Base-by-base conservation (phyloP, 2,797 vertebrate species). In the Acrossocheilus wenchowensis region DNA sequence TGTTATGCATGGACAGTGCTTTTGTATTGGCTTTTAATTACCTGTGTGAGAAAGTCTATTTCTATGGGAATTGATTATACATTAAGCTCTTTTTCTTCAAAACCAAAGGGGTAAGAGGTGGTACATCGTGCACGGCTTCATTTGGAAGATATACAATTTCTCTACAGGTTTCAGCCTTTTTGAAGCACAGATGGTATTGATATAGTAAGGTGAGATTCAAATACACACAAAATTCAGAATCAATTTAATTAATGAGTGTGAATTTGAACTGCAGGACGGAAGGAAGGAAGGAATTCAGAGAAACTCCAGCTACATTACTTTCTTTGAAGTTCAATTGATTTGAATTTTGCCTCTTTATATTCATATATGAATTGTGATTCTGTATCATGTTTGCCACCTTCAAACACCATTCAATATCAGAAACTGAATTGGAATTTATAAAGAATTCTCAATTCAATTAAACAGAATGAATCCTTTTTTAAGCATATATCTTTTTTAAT, bases 1-100 rank as follows among this genome's bases (percentile, higher is more conserved):
- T 52, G 48, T 69, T 81, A 45, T 21, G 73, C 74, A 87, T 66
- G 81, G 68, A 66, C 85, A 45, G 45, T 66, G 74, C 72, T 75
- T 82, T 71, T 84, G 83, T 78, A 86, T 85, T 88, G 87, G 72
- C 48, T 88, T 89, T 90, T 68, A 90, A 90, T 90, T 80, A 86
- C 84, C 82, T 82, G 48, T 89, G 41, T 45, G 52, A 60, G 45
- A 34, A 86, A 60, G 87, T 80, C 88, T 19, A 89, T 87, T 68
- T 89, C 85, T 62, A 19, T 78, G 34, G 36, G 62, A 83, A 89
- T 89, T 83, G 90, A 91, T 90, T 88, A 73, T 19, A 54, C 84
- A 86, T 89, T 85, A 84, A 80, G 82, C 41, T 30, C 36, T 60
- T 69, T 75, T 54, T 88, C 71, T 78, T 68, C 57, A 34, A 75